These are phyloP conservation scores for Sycophila sp. DNA, from an alignment of 1,140 invertebrate species.

Conservation along the genomic window DNA sequence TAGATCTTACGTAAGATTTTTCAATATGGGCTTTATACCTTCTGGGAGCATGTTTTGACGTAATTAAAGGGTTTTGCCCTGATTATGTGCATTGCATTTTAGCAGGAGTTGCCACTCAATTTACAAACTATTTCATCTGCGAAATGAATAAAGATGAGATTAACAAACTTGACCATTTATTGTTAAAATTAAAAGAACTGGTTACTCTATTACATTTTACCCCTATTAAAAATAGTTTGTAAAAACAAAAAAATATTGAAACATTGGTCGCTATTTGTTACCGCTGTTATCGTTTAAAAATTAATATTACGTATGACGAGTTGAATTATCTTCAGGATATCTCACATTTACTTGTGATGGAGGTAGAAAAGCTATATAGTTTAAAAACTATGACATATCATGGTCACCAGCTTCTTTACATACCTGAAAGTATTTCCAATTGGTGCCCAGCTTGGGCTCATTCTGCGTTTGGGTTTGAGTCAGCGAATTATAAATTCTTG, in stretches of 20 bases:
- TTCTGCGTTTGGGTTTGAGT: neutral
- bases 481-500: constrained; percentile 5
- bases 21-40: too few species aligned
- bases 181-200: too few species aligned
- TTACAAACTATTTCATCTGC: neutral
- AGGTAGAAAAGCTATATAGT: too few species aligned
- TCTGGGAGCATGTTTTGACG: too few species aligned
- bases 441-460: constrained; percentile 3
- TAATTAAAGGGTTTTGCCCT: constrained; percentile 20
- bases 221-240: neutral
- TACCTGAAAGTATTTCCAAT: neutral
- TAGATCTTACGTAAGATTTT: too few species aligned
- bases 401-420: constrained; percentile 1
- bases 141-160: neutral
- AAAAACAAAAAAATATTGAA: neutral
- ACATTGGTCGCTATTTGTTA: neutral
- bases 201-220: neutral
- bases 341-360: neutral
- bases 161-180: neutral
- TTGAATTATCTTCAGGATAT: neutral
- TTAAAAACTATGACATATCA: constrained; percentile 3
- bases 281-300: neutral
- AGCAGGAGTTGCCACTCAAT: neutral
- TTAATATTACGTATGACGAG: neutral
- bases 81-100: constrained; percentile 12